Conservation (phyloP, 2,113 vertebrate species). For the Lanius collurio region DNA sequence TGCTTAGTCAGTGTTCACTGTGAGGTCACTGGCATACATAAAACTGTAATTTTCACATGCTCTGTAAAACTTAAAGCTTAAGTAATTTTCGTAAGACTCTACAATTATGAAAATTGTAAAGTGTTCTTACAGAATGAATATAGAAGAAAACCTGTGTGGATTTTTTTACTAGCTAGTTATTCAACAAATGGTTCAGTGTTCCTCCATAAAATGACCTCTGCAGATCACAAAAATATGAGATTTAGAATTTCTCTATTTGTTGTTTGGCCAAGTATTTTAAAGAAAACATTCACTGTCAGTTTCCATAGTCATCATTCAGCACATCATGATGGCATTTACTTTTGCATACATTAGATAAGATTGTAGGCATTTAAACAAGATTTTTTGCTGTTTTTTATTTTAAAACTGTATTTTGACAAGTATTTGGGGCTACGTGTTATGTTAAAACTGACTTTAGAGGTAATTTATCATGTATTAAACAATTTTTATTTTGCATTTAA, state of each 20-base stretch:
- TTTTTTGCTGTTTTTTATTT: not conserved
- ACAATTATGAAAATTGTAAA: not conserved
- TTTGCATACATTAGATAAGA: not conserved
- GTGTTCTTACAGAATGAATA: not conserved
- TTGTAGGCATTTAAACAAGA: rapidly evolving
- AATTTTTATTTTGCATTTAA: not conserved
- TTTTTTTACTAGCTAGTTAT: not conserved
- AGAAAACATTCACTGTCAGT: rapidly evolving
- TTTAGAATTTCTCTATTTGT: not conserved
- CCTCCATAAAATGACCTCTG: not conserved
- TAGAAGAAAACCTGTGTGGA: not conserved
- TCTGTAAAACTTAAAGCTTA: not conserved
- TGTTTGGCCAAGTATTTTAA: not conserved
- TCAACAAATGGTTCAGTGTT: not conserved
- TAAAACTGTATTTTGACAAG: not conserved
- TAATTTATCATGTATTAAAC: not conserved
- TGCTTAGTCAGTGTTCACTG: not conserved
- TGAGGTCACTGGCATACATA: not conserved
- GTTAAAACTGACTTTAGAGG: not conserved
- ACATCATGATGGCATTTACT: not conserved
- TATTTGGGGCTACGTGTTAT: not conserved
- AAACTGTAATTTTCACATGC: not conserved
- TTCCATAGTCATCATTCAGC: not conserved
- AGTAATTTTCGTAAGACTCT: not conserved
- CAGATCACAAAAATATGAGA: not conserved